These are phyloP conservation scores for Lordiphosa andalusiaca DNA, from an alignment of 2,888 invertebrate species.

Conservation along the genomic window DNA sequence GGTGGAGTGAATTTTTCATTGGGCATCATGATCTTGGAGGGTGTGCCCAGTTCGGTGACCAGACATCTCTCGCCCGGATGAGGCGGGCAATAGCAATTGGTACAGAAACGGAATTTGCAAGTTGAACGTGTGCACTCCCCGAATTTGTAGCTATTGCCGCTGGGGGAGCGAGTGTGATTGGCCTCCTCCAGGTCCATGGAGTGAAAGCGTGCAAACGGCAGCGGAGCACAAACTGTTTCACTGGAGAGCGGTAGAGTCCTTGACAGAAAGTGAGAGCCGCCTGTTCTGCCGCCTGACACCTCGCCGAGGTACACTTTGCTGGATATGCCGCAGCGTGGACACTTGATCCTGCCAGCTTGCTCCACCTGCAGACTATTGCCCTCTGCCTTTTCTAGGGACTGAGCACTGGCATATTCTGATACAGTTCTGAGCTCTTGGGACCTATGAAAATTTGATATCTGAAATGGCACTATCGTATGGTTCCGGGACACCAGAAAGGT, in stretches of 20 bases:
- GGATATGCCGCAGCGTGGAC: conserved; percentile 57
- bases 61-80: conserved; percentile 70
- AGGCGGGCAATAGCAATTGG: conserved; percentile 63
- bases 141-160: conserved; percentile 21
- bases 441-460: conserved; percentile 50
- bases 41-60: conserved; percentile 67
- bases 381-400: conserved; percentile 31
- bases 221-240: conserved; percentile 5
- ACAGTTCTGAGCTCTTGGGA: conserved; percentile 6
- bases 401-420: conserved; percentile 12
- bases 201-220: conserved; percentile 40
- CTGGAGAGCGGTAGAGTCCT: conserved; percentile 46
- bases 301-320: conserved; percentile 52
- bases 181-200: conserved; percentile 61
- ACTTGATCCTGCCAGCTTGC: conserved; percentile 60
- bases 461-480: conserved; percentile 58
- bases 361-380: conserved; percentile 39
- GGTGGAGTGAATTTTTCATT: conserved; percentile 52
- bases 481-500: conserved; percentile 22
- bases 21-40: conserved; percentile 67
- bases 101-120: conserved; percentile 69
- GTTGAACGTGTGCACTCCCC: conserved; percentile 61
- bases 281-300: background rate
- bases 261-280: conserved; percentile 25
- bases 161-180: conserved; percentile 7